phyloP scores from a whole-genome alignment of 1,140 invertebrate species.

The Pseudomyrmex concolor region DNA sequence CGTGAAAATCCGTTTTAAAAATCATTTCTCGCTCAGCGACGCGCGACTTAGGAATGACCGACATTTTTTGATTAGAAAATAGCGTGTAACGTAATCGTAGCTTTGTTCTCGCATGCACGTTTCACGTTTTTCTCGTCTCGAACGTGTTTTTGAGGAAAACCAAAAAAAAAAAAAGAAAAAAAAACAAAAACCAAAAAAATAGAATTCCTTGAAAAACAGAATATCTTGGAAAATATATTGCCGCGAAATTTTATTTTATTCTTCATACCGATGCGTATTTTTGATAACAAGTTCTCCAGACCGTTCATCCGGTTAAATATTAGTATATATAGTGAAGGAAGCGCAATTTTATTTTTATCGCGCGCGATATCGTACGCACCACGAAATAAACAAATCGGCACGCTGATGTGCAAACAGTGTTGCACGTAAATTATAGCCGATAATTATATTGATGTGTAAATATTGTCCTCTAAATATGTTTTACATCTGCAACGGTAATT shows the following conservation, averaged over 20 bases:
- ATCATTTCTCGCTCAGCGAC: conserved; percentile 17
- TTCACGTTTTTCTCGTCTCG: conserved; percentile 16
- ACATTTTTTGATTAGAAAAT: conserved; percentile 70
- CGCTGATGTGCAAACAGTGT: conserved; percentile 23
- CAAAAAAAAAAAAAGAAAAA: too few species aligned
- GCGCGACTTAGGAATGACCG: conserved; percentile 49
- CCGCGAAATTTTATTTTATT: conserved; percentile 16
- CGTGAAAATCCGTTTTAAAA: conserved; percentile 61
- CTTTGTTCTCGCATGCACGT: conserved; percentile 37
- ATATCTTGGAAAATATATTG: not conserved
- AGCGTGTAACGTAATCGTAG: conserved; percentile 14
- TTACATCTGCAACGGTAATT: conserved; percentile 61
- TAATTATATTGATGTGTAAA: conserved; percentile 59
- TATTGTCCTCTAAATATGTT: conserved; percentile 60
- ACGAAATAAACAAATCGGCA: conserved; percentile 35
- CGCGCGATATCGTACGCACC: too few species aligned
- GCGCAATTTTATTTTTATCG: not conserved
- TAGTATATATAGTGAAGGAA: conserved; percentile 16
- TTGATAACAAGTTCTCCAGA: conserved; percentile 14
- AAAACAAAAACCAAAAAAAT: too few species aligned
- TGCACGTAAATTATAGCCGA: conserved; percentile 40
- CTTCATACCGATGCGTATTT: conserved; percentile 31
- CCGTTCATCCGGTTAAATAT: conserved; percentile 33
- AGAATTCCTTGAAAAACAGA: too few species aligned
- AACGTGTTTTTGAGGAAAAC: conserved; percentile 2